Evolutionary conservation across 2,888 invertebrate species (phyloP).

Genomic region (Cybosia mesomella): DNA sequence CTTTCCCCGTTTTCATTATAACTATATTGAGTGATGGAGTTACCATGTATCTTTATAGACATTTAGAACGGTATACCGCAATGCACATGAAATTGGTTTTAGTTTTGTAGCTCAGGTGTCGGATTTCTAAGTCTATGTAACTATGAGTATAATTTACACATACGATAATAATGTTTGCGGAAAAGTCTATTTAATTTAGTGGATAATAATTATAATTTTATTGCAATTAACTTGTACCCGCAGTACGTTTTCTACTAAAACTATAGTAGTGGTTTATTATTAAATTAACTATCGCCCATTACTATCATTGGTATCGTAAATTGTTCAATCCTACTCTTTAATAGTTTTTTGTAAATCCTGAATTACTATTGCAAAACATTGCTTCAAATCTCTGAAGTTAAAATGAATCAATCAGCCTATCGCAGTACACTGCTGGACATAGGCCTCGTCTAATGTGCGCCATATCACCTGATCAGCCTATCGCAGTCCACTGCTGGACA

Average conservation of each 20-base stretch:
- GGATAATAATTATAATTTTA: not conserved
- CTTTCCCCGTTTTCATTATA: slow-evolving; percentile 18
- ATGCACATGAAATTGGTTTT: slow-evolving; percentile 34
- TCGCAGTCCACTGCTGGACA: too few species aligned
- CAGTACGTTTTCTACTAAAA: not conserved
- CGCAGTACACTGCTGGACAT: too few species aligned
- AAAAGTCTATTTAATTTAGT: slow-evolving; percentile 20
- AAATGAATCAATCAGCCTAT: too few species aligned
- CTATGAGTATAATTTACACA: slow-evolving; percentile 31
- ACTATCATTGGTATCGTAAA: not conserved
- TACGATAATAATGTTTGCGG: slow-evolving; percentile 31
- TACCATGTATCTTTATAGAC: slow-evolving; percentile 36
- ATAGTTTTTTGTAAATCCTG: too few species aligned
- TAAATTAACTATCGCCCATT: not conserved
- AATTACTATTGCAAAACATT: too few species aligned
- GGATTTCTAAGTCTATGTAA: slow-evolving; percentile 44
- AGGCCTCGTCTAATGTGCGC: too few species aligned
- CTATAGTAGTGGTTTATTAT: not conserved
- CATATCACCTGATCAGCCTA: too few species aligned
- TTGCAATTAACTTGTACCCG: not conserved
- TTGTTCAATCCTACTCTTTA: too few species aligned
- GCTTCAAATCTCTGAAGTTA: too few species aligned
- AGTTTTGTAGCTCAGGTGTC: slow-evolving; percentile 27
- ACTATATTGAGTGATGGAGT: slow-evolving; percentile 30
- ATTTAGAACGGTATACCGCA: slow-evolving; percentile 36